phyloP scores from a whole-genome alignment of 2,113 vertebrate genomes.

The Actinemys pallida region DNA sequence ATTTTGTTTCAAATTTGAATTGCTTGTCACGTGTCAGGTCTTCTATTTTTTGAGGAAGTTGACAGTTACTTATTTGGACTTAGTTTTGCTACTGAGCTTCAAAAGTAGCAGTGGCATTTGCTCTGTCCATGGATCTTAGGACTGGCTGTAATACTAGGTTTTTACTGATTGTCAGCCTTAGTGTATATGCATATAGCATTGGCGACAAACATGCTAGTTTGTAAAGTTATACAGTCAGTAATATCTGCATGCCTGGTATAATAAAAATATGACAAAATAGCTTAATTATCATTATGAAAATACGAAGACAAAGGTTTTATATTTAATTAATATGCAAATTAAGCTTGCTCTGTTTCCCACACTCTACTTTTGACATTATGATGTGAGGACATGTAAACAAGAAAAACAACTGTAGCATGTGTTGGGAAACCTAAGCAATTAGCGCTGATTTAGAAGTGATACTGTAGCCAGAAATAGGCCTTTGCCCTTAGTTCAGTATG shows the following conservation, averaged over 20 bases:
- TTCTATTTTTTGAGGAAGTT: not conserved
- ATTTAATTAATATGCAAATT: not conserved
- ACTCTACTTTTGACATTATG: not conserved
- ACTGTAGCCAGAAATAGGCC: not conserved
- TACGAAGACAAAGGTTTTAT: not conserved
- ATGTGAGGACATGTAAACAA: not conserved
- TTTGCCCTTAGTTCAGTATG: not conserved
- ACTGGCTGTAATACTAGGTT: not conserved
- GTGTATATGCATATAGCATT: not conserved
- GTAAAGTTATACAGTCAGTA: not conserved
- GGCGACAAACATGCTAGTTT: not conserved
- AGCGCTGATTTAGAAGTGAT: not conserved
- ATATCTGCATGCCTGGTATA: not conserved
- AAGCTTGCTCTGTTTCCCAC: not conserved
- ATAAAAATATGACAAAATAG: not conserved
- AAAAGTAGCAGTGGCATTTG: not conserved
- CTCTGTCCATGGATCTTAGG: not conserved
- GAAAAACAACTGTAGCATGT: not conserved
- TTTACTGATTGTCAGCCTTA: not conserved
- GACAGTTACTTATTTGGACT: not conserved
- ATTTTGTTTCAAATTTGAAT: not conserved
- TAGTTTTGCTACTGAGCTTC: not conserved
- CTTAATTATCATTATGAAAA: not conserved
- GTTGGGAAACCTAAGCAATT: not conserved
- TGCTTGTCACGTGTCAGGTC: not conserved